Base-by-base conservation (phyloP, 30 jellyfish, hydroid and myxozoan species). In the Rhopilema esculentum region DNA sequence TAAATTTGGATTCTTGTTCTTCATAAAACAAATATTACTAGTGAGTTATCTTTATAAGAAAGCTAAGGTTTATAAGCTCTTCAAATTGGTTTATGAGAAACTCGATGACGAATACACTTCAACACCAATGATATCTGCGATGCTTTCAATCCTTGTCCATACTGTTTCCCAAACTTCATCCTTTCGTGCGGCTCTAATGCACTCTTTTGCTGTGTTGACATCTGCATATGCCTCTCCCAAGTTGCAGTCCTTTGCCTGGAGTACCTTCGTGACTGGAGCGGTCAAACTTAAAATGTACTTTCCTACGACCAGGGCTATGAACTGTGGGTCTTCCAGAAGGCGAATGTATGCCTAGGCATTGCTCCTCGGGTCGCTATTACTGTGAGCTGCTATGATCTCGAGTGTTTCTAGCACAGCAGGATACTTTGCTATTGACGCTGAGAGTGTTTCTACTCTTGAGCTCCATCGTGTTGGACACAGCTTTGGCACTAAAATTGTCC, bases 391-490 rank as follows among this genome's bases (percentile, higher is more conserved):
- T 1, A 75, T 75, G 71, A 75, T 26, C 63, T 51, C 79, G 89
- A 79, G 89, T 79, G 89, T 51, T 53, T 79, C 79, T 26, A 79
- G 52, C 84, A 79, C 79, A 79, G 79, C 89, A 62, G 79, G 80
- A 79, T 79, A 79, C 66, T 51, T 79, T 79, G 80, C 89, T 49
- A 79, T 79, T 81, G 52, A 79, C 81, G 79, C 79, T 53, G 89
- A 53, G 65, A 79, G 79, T 53, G 79, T 79, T 79, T 79, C 89
- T 79, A 79, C 89, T 26, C 79, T 79, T 8, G 89, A 79, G 89
- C 79, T 79, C 79, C 86, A 75, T 79, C 84, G 66, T 53, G 84
- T 79, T 52, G 81, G 89, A 79, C 89, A 51, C 89, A 79, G 89
- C 79, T 79, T 79, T 79, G 81, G 89, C 89, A 79, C 89, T 53